Evolutionary conservation across 2,888 invertebrate species (phyloP).

Genomic region (Hemithea aestivaria): DNA sequence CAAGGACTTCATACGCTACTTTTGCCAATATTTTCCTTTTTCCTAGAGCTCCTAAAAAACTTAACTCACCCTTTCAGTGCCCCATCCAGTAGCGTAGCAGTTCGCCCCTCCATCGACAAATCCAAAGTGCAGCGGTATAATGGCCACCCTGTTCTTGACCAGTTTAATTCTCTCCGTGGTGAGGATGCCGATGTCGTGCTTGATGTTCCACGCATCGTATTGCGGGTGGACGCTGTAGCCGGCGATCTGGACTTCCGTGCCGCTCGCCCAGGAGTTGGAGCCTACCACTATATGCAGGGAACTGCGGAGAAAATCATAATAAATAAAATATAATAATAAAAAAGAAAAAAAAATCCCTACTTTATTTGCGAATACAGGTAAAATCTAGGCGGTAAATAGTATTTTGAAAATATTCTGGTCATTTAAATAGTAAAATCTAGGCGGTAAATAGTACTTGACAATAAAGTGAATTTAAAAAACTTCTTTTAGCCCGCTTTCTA

Average conservation of each 20-base stretch:
- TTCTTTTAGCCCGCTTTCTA: too few species aligned
- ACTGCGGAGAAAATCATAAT: conserved; percentile 18
- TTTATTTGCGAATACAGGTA: too few species aligned
- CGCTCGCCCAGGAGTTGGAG: conserved; percentile 32
- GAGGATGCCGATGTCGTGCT: conserved; percentile 41
- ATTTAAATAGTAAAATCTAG: too few species aligned
- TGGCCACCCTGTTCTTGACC: conserved; percentile 12
- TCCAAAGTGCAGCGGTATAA: conserved; percentile 24
- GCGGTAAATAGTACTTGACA: too few species aligned
- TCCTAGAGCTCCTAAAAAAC: too few species aligned
- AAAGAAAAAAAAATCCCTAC: too few species aligned
- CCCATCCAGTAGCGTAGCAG: conserved; percentile 43
- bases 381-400: too few species aligned
- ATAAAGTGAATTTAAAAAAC: too few species aligned
- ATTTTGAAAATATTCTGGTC: too few species aligned
- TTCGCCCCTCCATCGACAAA: conserved; percentile 21
- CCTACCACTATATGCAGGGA: conserved; percentile 34
- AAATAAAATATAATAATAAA: too few species aligned
- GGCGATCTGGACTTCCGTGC: conserved; percentile 24
- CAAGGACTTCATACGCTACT: too few species aligned
- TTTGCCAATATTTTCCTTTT: too few species aligned
- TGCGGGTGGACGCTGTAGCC: conserved; percentile 32
- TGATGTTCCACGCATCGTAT: conserved; percentile 31
- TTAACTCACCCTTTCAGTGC: conserved; percentile 26
- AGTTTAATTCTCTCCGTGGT: conserved; percentile 15